These are phyloP conservation scores for Tenthredo distinguenda DNA, from an alignment of 2,888 invertebrate species.

Conservation along the genomic window DNA sequence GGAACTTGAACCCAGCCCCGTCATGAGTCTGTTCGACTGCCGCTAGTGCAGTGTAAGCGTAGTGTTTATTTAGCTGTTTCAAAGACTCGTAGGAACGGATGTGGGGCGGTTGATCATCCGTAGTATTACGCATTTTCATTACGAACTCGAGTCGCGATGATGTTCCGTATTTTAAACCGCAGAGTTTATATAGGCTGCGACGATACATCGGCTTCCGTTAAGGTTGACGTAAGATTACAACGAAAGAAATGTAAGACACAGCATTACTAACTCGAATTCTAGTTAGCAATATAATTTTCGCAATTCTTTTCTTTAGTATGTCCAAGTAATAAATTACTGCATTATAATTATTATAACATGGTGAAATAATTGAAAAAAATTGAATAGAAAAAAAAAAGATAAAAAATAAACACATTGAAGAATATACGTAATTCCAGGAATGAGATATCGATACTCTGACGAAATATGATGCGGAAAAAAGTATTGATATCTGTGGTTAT, in stretches of 20 bases:
- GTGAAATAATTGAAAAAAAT: background rate
- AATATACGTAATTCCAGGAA: background rate
- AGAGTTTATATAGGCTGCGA: background rate
- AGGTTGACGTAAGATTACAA: background rate
- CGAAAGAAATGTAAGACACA: background rate
- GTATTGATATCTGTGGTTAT: background rate
- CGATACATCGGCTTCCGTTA: background rate
- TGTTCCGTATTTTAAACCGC: conserved; percentile 21
- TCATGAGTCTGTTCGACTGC: background rate
- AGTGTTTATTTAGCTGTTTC: conserved; percentile 34
- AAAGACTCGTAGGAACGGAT: conserved; percentile 40
- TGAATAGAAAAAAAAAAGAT: background rate
- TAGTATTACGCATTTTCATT: conserved; percentile 34
- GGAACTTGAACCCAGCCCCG: background rate
- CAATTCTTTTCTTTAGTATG: background rate
- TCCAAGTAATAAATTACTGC: background rate
- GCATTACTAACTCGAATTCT: background rate
- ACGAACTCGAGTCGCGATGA: background rate
- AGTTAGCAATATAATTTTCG: background rate
- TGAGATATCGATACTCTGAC: background rate
- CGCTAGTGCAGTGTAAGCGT: background rate
- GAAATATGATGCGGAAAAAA: background rate
- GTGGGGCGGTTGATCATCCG: conserved; percentile 25
- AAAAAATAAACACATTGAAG: background rate
- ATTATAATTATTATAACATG: background rate